Percentiles rank a stretch among this genome's conserved stretches.
phyloP scores from a whole-genome alignment of 2,113 vertebrate species.

The Prolemur simus region DNA sequence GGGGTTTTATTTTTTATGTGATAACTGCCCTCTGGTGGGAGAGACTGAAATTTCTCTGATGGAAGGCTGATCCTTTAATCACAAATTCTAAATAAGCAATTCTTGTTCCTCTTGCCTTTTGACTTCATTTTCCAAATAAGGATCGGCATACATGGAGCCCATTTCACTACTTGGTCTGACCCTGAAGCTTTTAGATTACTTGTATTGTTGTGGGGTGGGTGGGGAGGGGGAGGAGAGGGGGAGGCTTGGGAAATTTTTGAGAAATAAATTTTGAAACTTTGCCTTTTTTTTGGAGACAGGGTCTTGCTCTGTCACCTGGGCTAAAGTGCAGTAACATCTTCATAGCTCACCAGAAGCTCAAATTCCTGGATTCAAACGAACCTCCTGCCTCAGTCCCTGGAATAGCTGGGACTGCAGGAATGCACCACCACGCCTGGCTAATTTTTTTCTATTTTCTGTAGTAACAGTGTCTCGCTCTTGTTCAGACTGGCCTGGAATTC shows the following conservation, averaged over 20 bases:
- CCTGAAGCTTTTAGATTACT: background rate
- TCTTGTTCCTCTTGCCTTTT: background rate
- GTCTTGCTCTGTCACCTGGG: too few relatives aligned
- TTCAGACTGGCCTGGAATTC: too few relatives aligned
- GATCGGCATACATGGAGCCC: background rate
- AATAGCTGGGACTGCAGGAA: too few relatives aligned
- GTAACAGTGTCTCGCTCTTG: too few relatives aligned
- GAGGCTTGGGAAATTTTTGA: background rate
- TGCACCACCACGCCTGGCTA: too few relatives aligned
- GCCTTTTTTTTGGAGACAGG: background rate
- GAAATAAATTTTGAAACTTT: background rate
- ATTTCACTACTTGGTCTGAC: background rate
- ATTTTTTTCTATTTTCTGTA: too few relatives aligned
- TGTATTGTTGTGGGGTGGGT: background rate
- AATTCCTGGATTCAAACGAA: too few relatives aligned
- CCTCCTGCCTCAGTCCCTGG: too few relatives aligned
- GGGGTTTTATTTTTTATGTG: background rate
- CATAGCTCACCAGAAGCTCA: too few relatives aligned
- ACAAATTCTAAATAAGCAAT: background rate
- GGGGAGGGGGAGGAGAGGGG: too few relatives aligned
- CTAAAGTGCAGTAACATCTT: too few relatives aligned
- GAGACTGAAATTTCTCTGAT: background rate
- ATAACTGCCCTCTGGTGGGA: constrained; percentile 63
- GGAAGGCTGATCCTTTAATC: background rate
- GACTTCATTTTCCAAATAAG: background rate